Conservation (phyloP, 2,888 invertebrate species). For the Mythimna impura region DNA sequence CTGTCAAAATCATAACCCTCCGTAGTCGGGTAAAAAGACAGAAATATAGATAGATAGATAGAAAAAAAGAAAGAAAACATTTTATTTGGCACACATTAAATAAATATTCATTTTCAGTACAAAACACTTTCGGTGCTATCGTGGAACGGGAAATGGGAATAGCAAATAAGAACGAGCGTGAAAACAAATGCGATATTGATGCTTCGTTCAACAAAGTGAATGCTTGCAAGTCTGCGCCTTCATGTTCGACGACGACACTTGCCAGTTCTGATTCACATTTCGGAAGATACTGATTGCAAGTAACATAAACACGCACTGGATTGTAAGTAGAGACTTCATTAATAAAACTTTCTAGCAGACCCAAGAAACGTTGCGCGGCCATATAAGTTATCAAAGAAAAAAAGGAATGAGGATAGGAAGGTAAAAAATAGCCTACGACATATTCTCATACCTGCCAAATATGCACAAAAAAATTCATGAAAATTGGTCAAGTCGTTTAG, state of each 20-base stretch:
- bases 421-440: too few relatives aligned
- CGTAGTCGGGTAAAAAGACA: too few relatives aligned
- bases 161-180: constrained; percentile 62
- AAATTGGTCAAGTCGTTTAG: too few relatives aligned
- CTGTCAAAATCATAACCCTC: too few relatives aligned
- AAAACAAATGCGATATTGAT: constrained; percentile 70
- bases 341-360: background rate
- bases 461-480: too few relatives aligned
- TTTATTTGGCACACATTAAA: too few relatives aligned
- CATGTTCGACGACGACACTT: constrained; percentile 69
- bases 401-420: too few relatives aligned
- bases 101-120: constrained; percentile 73
- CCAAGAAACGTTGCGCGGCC: too few relatives aligned
- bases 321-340: constrained; percentile 23
- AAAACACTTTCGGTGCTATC: constrained; percentile 81
- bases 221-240: constrained; percentile 68
- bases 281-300: constrained; percentile 64
- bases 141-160: constrained; percentile 80
- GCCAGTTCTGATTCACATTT: constrained; percentile 67
- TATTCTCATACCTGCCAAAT: too few relatives aligned
- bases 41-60: too few relatives aligned
- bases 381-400: background rate
- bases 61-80: too few relatives aligned
- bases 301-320: background rate
- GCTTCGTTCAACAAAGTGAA: constrained; percentile 75